Conservation (phyloP, 35 echinoderm and acorn worm species). For the Lytechinus variegatus region DNA sequence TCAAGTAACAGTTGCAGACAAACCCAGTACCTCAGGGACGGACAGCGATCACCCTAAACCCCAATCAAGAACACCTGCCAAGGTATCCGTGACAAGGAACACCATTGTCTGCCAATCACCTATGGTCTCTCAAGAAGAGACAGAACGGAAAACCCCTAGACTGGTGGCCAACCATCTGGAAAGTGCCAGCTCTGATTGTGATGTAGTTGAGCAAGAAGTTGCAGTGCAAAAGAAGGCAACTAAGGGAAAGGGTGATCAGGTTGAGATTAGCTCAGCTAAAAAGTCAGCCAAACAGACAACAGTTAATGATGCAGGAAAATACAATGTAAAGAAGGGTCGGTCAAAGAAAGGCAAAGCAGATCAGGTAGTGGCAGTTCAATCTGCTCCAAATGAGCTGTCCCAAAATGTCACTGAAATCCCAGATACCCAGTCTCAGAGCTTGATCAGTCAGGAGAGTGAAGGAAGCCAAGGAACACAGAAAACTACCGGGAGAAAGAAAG, state of each 20-base stretch:
- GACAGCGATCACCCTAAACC: neutral
- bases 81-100: neutral
- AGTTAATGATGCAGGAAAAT: neutral
- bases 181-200: neutral
- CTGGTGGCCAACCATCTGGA: neutral
- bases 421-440: conserved; percentile 17
- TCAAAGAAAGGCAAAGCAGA: neutral
- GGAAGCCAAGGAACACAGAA: neutral
- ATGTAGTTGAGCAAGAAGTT: neutral
- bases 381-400: neutral
- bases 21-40: neutral
- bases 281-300: neutral
- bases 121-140: neutral
- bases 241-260: neutral
- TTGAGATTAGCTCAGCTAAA: neutral
- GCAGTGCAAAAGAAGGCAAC: neutral
- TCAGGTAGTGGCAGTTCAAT: no score
- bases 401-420: neutral
- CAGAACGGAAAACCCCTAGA: neutral
- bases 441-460: conserved; percentile 21
- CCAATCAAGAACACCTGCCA: neutral
- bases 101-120: neutral
- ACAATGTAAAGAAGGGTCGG: neutral
- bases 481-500: neutral
- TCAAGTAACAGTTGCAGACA: conserved; percentile 60